Evolutionary conservation across 2,797 vertebrate genomes (phyloP), one percentile per base, ranked within the genome.

Genomic region (Vespertilio murinus): DNA sequence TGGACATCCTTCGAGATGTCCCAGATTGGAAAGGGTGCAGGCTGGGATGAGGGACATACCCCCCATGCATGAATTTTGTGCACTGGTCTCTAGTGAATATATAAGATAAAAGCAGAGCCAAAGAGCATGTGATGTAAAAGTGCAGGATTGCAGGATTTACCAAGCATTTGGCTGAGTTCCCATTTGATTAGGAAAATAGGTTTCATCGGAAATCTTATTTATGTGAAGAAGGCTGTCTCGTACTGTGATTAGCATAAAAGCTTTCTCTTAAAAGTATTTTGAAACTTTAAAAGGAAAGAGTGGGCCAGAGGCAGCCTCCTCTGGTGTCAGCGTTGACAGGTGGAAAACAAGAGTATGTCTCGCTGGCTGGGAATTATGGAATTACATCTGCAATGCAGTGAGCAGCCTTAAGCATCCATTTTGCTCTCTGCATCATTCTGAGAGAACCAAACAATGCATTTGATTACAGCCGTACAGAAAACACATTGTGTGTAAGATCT

Each of bases 181-280:
- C 52, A 70, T 78, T 77, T 94, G 42, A 84, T 83, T 94, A 84
- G 42, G 49, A 92, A 88, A 88, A n/a, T 33, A n/a, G 9, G 5
- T 52, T 84, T 52, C 42, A 16, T 0, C 52, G 25, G 65, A 56
- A 78, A 91, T 40, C 8, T 71, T 73, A 83, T 52, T 84, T 77
- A 77, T 45, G 2, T 40, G 23, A 38, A 91, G 94, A 96, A 64
- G 30, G 3, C 7, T 64, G 47, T 61, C 38, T 61, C 25, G 40
- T 77, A 49, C 10, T 18, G 10, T 16, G 2, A 84, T 94, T 61
- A 81, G 10, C 88, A 38, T 80, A 83, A 95, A 89, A 69, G n/a
- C 23, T 84, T 84, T 81, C 30, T 38, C 49, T 88, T 91, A 80
- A 61, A 85, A 42, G 1, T 87, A 25, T 69, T 93, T 77, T 81